Percentiles rank a stretch among this genome's conserved stretches.
These are phyloP conservation scores for Ooceraea biroi DNA, from an alignment of 1,140 invertebrate genomes.

Conservation along the genomic window DNA sequence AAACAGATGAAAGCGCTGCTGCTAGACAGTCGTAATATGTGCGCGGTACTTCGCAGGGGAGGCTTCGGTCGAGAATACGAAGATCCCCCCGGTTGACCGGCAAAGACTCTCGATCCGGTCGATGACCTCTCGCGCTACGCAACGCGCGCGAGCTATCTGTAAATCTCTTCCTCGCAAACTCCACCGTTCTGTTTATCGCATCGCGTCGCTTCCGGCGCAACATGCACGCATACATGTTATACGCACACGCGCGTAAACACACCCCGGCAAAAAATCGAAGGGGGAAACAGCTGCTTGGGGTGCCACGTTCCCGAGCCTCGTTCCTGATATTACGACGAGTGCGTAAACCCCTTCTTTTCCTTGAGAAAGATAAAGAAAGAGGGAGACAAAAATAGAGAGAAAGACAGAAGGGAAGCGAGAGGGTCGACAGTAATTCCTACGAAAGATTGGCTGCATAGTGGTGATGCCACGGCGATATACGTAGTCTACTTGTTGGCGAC, in stretches of 20 bases:
- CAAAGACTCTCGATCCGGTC: constrained; percentile 48
- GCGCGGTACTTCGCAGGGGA: not conserved
- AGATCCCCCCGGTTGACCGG: constrained; percentile 23
- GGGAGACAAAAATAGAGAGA: not conserved
- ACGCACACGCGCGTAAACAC: not conserved
- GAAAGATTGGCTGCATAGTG: constrained; percentile 73
- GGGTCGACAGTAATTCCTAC: constrained; percentile 70
- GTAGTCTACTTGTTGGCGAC: constrained; percentile 70
- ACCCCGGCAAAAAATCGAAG: constrained; percentile 52
- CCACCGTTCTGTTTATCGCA: constrained; percentile 30
- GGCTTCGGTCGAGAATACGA: not conserved
- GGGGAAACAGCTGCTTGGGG: constrained; percentile 66
- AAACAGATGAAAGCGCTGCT: not conserved
- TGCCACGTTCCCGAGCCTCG: constrained; percentile 55
- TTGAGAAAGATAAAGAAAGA: not conserved
- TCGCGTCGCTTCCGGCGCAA: constrained; percentile 15
- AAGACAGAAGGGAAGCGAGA: not conserved
- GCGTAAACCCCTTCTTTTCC: constrained; percentile 40
- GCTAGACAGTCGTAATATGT: not conserved
- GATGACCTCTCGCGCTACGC: constrained; percentile 25
- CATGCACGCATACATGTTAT: not conserved
- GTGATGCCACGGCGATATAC: constrained; percentile 64
- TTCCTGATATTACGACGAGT: constrained; percentile 62
- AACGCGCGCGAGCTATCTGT: constrained; percentile 39
- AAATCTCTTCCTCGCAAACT: constrained; percentile 50